Evolutionary conservation across 2,888 invertebrate species (phyloP).

Genomic region (Empis stercorea): DNA sequence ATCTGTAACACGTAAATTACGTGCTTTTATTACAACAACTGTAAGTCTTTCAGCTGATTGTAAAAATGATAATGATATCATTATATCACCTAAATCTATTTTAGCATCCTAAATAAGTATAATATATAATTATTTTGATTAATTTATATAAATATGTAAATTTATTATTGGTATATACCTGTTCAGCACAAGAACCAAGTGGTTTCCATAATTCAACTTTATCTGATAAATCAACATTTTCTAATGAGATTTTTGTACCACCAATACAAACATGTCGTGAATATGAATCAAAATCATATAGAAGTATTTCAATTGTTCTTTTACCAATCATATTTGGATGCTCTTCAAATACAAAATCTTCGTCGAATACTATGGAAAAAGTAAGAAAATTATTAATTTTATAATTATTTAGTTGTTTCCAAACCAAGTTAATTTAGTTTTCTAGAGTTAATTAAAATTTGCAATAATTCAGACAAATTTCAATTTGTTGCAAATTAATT

Average conservation of each 20-base stretch:
- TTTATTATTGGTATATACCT: too few species aligned
- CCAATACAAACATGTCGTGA: slow-evolving; percentile 52
- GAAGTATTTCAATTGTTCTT: slow-evolving; percentile 45
- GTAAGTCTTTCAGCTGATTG: slow-evolving; percentile 85
- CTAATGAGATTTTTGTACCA: slow-evolving; percentile 43
- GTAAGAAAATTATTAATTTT: not conserved
- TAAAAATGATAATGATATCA: slow-evolving; percentile 81
- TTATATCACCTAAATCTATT: slow-evolving; percentile 78
- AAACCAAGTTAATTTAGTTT: too few species aligned
- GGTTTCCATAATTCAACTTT: slow-evolving; percentile 45
- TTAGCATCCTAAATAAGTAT: slow-evolving; percentile 43
- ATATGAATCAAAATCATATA: slow-evolving; percentile 54
- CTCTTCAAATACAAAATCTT: slow-evolving; percentile 55
- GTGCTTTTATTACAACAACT: slow-evolving; percentile 80
- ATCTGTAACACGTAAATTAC: slow-evolving; percentile 86
- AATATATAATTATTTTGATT: too few species aligned
- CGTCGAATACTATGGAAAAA: slow-evolving; percentile 44
- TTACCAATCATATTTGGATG: slow-evolving; percentile 39
- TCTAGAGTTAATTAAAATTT: too few species aligned
- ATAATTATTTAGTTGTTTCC: too few species aligned
- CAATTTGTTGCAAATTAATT: too few species aligned
- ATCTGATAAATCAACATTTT: slow-evolving; percentile 42
- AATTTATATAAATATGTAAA: too few species aligned
- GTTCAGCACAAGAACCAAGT: slow-evolving; percentile 40
- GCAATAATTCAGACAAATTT: too few species aligned